These are phyloP conservation scores for Zingel zingel DNA, from an alignment of 2,113 vertebrate species.

Conservation along the genomic window DNA sequence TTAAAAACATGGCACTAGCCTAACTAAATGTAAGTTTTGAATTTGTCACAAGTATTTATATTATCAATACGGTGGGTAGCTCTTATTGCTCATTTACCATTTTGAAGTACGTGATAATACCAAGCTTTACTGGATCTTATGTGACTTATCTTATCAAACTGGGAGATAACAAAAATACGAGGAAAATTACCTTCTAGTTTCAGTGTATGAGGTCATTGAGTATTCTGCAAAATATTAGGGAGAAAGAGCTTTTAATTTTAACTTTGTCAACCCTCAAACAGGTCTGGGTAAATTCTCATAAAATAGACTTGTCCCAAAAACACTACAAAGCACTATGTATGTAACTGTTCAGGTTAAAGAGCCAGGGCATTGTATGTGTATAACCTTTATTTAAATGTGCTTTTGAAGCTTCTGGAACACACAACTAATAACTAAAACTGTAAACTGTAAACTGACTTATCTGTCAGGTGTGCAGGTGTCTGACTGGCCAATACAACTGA, in stretches of 20 bases:
- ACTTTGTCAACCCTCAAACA: background rate
- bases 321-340: background rate
- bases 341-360: background rate
- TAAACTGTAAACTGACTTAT: background rate
- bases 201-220: background rate
- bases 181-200: background rate
- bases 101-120: background rate
- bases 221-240: background rate
- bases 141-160: background rate
- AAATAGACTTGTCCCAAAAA: background rate
- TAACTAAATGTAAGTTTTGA: background rate
- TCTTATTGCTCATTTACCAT: background rate
- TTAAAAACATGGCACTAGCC: too few relatives aligned
- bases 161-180: background rate
- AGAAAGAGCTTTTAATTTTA: background rate
- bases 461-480: background rate
- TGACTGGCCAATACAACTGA: background rate
- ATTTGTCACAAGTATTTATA: background rate
- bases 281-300: background rate
- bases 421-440: background rate
- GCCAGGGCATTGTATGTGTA: background rate
- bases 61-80: background rate
- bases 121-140: slow-evolving; percentile 8
- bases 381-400: background rate
- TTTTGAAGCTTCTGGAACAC: background rate